A percentile compares a stretch with the other conserved stretches of the same genome.
Evolutionary conservation across 2,888 invertebrate species (phyloP).

Genomic region (Beris chalybata): DNA sequence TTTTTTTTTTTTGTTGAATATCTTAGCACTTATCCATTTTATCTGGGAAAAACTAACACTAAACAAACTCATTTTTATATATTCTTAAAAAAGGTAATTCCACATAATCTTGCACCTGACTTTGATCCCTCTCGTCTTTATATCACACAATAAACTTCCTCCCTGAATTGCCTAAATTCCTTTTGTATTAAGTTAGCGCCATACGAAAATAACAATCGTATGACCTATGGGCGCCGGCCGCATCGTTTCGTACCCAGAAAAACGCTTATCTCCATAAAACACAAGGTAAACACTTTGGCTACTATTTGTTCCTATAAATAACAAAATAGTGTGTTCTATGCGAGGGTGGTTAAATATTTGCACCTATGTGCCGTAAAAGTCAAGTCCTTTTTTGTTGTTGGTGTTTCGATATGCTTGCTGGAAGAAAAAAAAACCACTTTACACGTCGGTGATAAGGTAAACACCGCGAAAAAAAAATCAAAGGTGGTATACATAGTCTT

Average conservation of each 20-base stretch:
- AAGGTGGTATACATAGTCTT: no score
- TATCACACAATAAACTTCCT: slow-evolving; percentile 20
- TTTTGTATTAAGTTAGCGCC: no score
- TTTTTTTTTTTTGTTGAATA: no score
- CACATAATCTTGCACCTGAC: slow-evolving; percentile 17
- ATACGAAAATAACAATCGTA: background rate
- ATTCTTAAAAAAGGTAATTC: no score
- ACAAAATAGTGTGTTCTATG: background rate
- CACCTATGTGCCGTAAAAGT: background rate
- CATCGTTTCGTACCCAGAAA: background rate
- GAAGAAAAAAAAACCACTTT: background rate
- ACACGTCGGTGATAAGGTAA: no score
- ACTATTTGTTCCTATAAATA: slow-evolving; percentile 28
- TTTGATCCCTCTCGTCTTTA: slow-evolving; percentile 4
- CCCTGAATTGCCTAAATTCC: slow-evolving; percentile 17
- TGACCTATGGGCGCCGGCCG: slow-evolving; percentile 9
- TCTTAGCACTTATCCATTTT: no score
- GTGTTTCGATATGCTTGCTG: background rate
- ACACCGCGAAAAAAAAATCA: no score
- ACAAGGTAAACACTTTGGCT: slow-evolving; percentile 19
- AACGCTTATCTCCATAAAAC: slow-evolving; percentile 11
- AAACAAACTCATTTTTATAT: no score
- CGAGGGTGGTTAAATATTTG: slow-evolving; percentile 18
- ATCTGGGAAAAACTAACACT: no score
- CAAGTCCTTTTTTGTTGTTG: background rate